Base-by-base conservation (phyloP, 1,140 invertebrate genomes). In the Meteorus sp. region DNA sequence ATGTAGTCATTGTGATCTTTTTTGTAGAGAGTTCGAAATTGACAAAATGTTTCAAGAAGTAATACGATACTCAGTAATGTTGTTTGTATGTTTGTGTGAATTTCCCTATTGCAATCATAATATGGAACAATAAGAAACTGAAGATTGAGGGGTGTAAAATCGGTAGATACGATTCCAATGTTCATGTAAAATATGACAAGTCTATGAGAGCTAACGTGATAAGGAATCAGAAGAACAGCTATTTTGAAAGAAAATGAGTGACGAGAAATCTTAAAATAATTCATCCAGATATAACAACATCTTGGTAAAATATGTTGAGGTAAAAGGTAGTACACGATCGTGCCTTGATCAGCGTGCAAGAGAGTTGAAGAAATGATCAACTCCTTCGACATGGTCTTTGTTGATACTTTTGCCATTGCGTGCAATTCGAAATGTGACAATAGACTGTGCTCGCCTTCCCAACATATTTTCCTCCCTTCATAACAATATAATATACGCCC, bases 381-480 rank as follows among this genome's bases (percentile, higher is more conserved):
- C 55, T 47, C 53, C n/a, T n/a, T 44, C 27, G 9, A 9, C 44
- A 44, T n/a, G 63, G 68, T 59, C 63, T 65, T 39, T 31, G 31
- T 55, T 48, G 50, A 22, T 37, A 39, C 53, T 17, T 57, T 52
- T 35, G n/a, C 56, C 63, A 64, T 67, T 76, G 74, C 73, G 74
- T 75, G 73, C 72, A 73, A 76, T 75, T 70, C 67, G 71, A 76
- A 68, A 76, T 72, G 74, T 75, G 74, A 76, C 73, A 74, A 64
- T n/a, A n/a, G n/a, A n/a, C n/a, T n/a, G n/a, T 69, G 60, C 65
- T 66, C 58, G 59, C 58, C 65, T 64, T 65, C 68, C 69, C 70
- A 70, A 72, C 69, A 61, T 60, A 56, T 35, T 53, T 53, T 15
- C 39, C 27, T 50, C 29, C 29, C 11, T 43, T 33, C 27, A 22